Conservation (phyloP, 2,113 vertebrate genomes). For the Galbula dea region DNA sequence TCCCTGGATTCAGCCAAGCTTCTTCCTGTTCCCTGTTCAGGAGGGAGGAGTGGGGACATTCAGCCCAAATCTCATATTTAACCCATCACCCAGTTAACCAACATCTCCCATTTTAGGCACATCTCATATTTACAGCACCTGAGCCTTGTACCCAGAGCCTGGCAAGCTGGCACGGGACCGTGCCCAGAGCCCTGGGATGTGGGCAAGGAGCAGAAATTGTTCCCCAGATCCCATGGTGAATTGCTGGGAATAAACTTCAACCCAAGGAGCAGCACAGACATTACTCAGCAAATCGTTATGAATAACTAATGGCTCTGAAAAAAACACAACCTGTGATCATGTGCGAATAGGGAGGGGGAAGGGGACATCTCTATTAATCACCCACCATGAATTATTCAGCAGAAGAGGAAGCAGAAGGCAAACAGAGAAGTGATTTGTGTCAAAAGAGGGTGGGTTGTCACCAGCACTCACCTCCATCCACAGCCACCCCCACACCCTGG, state of each 20-base stretch:
- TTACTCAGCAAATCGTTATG: not conserved
- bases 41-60: too few species aligned
- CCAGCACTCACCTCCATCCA: fast-evolving
- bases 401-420: not conserved
- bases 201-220: not conserved
- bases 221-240: not conserved
- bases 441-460: not conserved
- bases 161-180: fast-evolving
- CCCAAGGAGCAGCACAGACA: not conserved
- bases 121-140: not conserved
- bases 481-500: fast-evolving
- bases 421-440: fast-evolving
- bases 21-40: not conserved
- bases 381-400: not conserved
- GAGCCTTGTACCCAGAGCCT: fast-evolving
- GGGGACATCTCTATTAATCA: not conserved
- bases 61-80: not conserved
- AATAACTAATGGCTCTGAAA: not conserved
- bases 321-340: not conserved
- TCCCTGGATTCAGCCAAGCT: not conserved
- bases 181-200: too few species aligned
- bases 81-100: not conserved
- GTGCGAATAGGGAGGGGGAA: not conserved
- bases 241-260: not conserved
- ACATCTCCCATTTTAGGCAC: not conserved